Evolutionary conservation across 2,888 invertebrate genomes (phyloP), one percentile per base, ranked within the genome.

Genomic region (Corbicula japonica): DNA sequence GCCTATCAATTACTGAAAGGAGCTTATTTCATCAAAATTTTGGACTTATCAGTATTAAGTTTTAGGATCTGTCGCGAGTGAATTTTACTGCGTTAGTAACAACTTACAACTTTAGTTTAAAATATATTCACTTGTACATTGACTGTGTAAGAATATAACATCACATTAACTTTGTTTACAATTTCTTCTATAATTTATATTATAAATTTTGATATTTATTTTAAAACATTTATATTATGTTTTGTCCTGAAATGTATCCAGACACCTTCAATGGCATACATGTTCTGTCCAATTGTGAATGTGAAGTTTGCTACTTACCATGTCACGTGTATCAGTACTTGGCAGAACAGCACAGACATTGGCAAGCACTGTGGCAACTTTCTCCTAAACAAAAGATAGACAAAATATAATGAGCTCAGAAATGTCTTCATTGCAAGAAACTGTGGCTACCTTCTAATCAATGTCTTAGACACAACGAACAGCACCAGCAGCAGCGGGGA

Each of bases 261-360:
- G 23, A 30, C 10, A 23, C 1, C 5, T 34, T 48, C 12, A 48
- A 10, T 41, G 23, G 48, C 23, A 46, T 3, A 46, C 2, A 32
- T 30, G 21, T 26, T 15, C 18, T 18, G 1, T n/a, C 10, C 12
- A 61, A n/a, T 35, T 15, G 15, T 44, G 32, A 34, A 23, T 26
- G 41, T n/a, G 18, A 52, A 32, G 23, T n/a, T 1, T 6, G 1
- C 12, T 32, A n/a, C 62, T 52, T 65, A 77, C 77, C 77, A 72
- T 46, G 28, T 58, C 44, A 30, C 62, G 58, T 46, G 41, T 52
- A 32, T 77, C 78, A 23, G 66, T 48, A 48, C 75, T 58, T 1
- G 87, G 80, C n/a, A 87, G 50, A 15, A 81, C 32, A 15, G 70
- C 61, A 71, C 88, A 88, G 1, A 80, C 65, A 23, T 77, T 70